These are phyloP conservation scores for Antheraea yamamai DNA, from an alignment of 2,888 invertebrate genomes.

Conservation along the genomic window DNA sequence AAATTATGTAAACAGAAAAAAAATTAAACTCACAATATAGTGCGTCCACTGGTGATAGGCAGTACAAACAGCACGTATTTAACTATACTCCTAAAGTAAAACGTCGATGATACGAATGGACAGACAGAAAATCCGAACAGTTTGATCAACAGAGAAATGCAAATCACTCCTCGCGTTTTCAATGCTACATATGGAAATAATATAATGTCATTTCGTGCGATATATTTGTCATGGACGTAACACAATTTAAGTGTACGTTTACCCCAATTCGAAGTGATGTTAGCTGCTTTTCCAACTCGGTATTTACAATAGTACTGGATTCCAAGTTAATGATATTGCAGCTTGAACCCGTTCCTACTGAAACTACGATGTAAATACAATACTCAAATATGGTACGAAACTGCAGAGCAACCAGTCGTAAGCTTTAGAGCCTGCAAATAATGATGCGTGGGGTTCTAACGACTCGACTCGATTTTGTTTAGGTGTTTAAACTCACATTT, in stretches of 20 bases:
- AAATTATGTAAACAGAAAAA: too few species aligned
- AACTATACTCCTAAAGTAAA: too few species aligned
- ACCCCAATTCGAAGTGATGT: not conserved
- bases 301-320: not conserved
- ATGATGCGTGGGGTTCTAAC: constrained; percentile 22
- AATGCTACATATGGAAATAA: too few species aligned
- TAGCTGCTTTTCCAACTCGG: not conserved
- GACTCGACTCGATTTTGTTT: constrained; percentile 19
- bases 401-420: constrained; percentile 19
- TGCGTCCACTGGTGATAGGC: too few species aligned
- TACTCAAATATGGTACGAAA: constrained; percentile 19
- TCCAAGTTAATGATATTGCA: constrained; percentile 6
- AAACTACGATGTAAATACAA: constrained; percentile 6
- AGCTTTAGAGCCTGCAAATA: constrained; percentile 21
- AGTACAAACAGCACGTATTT: too few species aligned
- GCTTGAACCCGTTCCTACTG: not conserved
- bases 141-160: too few species aligned
- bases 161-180: too few species aligned
- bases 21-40: too few species aligned
- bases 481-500: constrained; percentile 23
- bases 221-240: not conserved
- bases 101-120: too few species aligned
- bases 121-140: too few species aligned
- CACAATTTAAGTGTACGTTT: not conserved
- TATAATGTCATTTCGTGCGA: not conserved